Evolutionary conservation across 2,888 invertebrate species (phyloP), one percentile per base, ranked within the genome.

Genomic region (Eupeodes latifasciatus): DNA sequence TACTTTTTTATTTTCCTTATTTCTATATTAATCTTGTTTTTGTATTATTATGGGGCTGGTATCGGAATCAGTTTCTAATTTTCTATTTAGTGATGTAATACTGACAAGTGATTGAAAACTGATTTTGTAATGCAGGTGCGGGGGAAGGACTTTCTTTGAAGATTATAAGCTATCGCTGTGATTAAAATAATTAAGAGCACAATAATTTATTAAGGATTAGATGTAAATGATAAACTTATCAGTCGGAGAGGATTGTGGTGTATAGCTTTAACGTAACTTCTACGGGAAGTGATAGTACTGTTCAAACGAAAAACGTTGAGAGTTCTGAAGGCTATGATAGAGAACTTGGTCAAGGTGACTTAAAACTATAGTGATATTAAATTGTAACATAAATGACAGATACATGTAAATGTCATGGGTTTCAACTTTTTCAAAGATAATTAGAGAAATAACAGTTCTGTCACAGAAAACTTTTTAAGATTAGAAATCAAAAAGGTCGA

Each of bases 11-110:
- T 49, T 19, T 19, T 47, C 19, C 6, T 7, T 14, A 72, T 16
- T 67, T 77, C 27, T 71, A 59, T 71, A 59, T 78, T 74, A 44
- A 47, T 62, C 40, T 81, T 76, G 66, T 67, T 74, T 27, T 47
- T 59, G 27, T n/a, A 47, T 59, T 57, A 57, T 40, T 79, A 27
- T n/a, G 66, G 59, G 34, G 49, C 11, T 61, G 57, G 40, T 59
- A 85, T 69, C 44, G 66, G 59, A 80, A 81, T 85, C 81, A 81
- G 64, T 81, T 85, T 81, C 76, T 77, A 77, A 85, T 85, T 77
- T 27, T 85, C 64, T 57, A 72, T 61, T 72, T 34, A 71, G 55
- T 78, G 78, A 53, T 77, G 59, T 67, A 59, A 59, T 66, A 53
- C 19, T 14, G 69, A 4, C 12, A 53, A 44, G 4, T 64, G 61